A percentile compares a stretch with the other conserved stretches of the same genome.
These are phyloP conservation scores for Onychostruthus taczanowskii DNA, from an alignment of 2,113 vertebrate species.

Conservation along the genomic window DNA sequence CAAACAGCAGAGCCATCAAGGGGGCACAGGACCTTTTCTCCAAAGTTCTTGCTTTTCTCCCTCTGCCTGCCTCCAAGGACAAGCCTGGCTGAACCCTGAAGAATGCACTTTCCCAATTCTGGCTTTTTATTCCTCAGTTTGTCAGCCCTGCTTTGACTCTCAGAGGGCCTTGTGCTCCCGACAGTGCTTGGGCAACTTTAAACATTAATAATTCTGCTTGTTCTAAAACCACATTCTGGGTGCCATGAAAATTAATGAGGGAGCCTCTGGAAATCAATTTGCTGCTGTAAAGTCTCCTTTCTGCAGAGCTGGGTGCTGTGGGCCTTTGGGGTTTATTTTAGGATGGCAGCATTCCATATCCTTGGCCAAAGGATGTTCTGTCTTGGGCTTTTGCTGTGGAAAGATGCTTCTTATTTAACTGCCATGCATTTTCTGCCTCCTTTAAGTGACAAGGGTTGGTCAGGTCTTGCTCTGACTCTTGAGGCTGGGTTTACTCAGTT, in stretches of 20 bases:
- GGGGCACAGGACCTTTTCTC: not conserved
- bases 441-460: not conserved
- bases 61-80: not conserved
- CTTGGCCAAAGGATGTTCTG: not conserved
- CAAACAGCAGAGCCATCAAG: not conserved
- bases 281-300: slow-evolving; percentile 24
- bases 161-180: not conserved
- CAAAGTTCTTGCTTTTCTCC: not conserved
- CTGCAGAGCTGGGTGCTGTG: not conserved
- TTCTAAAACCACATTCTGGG: slow-evolving; percentile 30
- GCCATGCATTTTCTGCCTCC: not conserved
- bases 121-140: not conserved
- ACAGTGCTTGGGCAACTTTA: not conserved
- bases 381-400: not conserved
- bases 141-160: not conserved
- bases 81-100: not conserved
- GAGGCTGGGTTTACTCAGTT: not conserved
- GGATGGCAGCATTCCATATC: not conserved
- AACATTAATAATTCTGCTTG: slow-evolving; percentile 69
- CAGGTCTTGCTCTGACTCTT: not conserved
- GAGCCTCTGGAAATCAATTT: slow-evolving; percentile 60
- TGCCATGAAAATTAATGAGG: slow-evolving; percentile 70
- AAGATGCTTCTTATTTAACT: not conserved
- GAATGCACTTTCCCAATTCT: not conserved
- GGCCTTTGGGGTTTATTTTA: not conserved